phyloP scores from a whole-genome alignment of 2,888 invertebrate species.

The Aethes cnicana region DNA sequence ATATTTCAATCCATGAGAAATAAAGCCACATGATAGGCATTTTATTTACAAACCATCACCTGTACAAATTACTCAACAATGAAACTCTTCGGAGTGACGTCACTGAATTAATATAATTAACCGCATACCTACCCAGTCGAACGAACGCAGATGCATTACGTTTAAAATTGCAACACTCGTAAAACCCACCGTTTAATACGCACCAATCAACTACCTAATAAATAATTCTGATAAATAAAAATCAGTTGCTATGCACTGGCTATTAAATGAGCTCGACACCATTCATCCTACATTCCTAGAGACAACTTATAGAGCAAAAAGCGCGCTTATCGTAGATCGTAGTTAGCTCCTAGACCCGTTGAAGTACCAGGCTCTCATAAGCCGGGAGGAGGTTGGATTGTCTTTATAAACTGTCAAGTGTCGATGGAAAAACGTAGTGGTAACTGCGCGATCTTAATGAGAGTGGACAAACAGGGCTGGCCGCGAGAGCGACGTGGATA shows the following conservation, averaged over 20 bases:
- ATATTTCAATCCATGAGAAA: too few species aligned
- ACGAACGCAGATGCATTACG: conserved; percentile 3
- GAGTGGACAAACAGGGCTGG: conserved; percentile 80
- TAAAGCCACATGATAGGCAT: too few species aligned
- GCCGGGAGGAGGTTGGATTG: conserved; percentile 55
- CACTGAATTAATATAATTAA: too few species aligned
- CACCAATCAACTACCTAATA: conserved; percentile 3
- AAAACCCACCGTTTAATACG: conserved; percentile 14
- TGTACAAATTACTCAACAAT: too few species aligned
- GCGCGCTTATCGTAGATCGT: conserved; percentile 71
- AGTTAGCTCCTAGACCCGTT: conserved; percentile 69
- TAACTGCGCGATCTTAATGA: conserved; percentile 74
- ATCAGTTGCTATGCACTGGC: conserved; percentile 15
- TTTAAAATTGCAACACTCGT: neutral
- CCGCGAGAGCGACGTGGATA: conserved; percentile 53
- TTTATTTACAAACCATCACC: neutral
- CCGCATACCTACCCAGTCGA: neutral
- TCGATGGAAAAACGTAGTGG: conserved; percentile 68
- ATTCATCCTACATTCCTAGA: conserved; percentile 14
- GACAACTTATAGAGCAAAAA: conserved; percentile 24
- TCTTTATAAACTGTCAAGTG: conserved; percentile 48
- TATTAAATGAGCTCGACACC: neutral
- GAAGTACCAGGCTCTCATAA: conserved; percentile 66
- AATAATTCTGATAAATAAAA: conserved; percentile 14
- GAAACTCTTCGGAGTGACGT: too few species aligned